Percentiles rank a stretch among this genome's conserved stretches.
phyloP scores from a whole-genome alignment of 1,140 invertebrate species.

The Heliconius melpomene region DNA sequence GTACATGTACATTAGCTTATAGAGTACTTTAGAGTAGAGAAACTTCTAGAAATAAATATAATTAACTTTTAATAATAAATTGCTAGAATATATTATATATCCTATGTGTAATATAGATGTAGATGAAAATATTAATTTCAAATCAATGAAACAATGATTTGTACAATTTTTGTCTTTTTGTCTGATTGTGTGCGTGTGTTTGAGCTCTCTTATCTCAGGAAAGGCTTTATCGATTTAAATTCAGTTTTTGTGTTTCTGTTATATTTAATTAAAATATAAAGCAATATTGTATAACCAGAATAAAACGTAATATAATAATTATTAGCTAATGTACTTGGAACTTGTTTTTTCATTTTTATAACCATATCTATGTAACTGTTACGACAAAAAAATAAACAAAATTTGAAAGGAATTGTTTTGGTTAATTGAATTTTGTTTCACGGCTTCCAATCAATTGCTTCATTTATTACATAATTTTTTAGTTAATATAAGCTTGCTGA shows the following conservation, averaged over 20 bases:
- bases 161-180: too few species aligned
- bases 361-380: neutral
- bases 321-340: too few species aligned
- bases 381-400: slow-evolving; percentile 1
- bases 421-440: slow-evolving; percentile 7
- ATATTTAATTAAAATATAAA: too few species aligned
- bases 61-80: neutral
- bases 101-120: neutral
- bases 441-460: slow-evolving; percentile 1
- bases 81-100: neutral
- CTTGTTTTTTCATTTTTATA: neutral
- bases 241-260: too few species aligned
- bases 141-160: too few species aligned
- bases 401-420: neutral
- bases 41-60: slow-evolving; percentile 5
- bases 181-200: too few species aligned
- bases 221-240: too few species aligned
- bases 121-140: neutral
- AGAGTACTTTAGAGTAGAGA: neutral
- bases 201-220: too few species aligned
- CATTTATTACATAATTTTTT: neutral
- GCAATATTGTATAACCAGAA: too few species aligned
- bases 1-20: neutral
- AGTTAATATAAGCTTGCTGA: neutral
- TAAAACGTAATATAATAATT: too few species aligned